Evolutionary conservation across 1,140 invertebrate species (phyloP).

Genomic region (Lucilia cuprina): DNA sequence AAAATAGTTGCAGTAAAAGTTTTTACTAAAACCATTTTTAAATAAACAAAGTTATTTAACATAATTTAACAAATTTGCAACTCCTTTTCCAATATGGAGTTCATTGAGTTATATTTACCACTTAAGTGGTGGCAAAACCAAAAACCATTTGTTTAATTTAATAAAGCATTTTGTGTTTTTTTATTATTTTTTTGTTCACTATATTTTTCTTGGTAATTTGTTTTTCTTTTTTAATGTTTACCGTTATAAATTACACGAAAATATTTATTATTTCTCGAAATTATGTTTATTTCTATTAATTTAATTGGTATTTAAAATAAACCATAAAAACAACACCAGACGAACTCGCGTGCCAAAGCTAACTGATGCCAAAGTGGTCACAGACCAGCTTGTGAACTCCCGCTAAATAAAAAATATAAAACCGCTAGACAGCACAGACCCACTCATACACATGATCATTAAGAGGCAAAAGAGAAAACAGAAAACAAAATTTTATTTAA

Average conservation of each 20-base stretch:
- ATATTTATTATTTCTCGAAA: background rate
- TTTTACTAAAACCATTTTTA: no score
- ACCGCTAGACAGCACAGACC: background rate
- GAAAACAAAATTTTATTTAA: background rate
- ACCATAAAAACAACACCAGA: constrained; percentile 19
- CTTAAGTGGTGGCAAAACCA: no score
- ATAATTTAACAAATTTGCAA: no score
- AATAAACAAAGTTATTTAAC: no score
- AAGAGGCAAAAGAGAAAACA: background rate
- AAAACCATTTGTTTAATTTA: no score
- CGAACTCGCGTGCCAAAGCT: constrained; percentile 38
- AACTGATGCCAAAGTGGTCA: constrained; percentile 38
- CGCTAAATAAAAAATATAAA: background rate
- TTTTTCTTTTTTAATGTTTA: background rate
- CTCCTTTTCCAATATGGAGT: no score
- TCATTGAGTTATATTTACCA: no score
- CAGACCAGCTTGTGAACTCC: background rate
- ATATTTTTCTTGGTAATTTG: background rate
- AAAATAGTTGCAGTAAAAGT: no score
- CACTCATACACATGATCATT: background rate
- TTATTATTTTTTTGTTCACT: background rate
- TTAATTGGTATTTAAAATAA: background rate
- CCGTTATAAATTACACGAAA: background rate
- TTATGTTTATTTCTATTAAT: background rate
- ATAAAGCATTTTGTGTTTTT: no score